Percentiles rank a stretch among this genome's conserved stretches.
Evolutionary conservation across 2,888 invertebrate species (phyloP).

Genomic region (Oxycera nigricornis): DNA sequence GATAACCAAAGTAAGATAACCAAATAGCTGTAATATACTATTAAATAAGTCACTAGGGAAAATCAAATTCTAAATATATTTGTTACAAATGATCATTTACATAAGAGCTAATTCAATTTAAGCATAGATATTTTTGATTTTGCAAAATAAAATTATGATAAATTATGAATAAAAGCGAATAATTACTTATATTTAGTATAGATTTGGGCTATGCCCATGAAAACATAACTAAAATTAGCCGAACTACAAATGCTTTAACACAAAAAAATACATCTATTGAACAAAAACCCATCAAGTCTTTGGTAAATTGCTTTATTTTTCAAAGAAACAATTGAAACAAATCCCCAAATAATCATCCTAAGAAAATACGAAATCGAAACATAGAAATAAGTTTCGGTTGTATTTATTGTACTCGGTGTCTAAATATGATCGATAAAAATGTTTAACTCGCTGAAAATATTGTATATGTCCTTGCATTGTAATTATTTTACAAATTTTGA

Average conservation of each 20-base stretch:
- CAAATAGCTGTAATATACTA: neutral
- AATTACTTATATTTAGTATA: neutral
- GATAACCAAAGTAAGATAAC: neutral
- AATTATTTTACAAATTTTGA: no score
- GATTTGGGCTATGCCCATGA: neutral
- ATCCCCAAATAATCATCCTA: no score
- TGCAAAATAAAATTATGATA: neutral
- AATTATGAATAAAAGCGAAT: neutral
- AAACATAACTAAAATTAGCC: no score
- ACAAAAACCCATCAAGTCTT: slow-evolving; percentile 37
- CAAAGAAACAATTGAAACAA: neutral
- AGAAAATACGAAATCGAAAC: no score
- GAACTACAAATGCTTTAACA: neutral
- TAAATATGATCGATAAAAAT: no score
- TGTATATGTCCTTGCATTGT: no score
- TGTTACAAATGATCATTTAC: neutral
- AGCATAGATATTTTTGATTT: neutral
- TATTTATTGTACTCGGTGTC: no score
- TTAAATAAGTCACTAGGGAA: slow-evolving; percentile 22
- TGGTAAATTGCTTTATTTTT: slow-evolving; percentile 44
- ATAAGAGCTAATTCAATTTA: neutral
- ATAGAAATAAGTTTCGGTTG: no score
- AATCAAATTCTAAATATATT: slow-evolving; percentile 37
- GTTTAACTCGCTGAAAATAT: no score
- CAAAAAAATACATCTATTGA: neutral